Base-by-base conservation (phyloP, 1,140 invertebrate species). In the Ips nitidus region DNA sequence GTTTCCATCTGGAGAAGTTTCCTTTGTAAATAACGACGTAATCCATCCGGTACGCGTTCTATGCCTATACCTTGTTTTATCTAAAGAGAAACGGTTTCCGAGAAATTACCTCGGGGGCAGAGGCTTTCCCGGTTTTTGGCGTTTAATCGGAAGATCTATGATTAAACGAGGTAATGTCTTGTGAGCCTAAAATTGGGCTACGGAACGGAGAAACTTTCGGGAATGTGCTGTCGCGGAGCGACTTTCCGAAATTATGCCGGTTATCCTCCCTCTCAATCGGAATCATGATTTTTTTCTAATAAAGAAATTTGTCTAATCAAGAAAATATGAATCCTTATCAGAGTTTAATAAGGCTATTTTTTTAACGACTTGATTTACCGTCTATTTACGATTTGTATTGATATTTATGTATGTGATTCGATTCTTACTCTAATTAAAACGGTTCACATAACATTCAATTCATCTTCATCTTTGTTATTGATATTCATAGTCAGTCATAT, bases 131-230 rank as follows among this genome's bases (percentile, higher is more conserved):
- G 37, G 47, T 63, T 63, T 63, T 63, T 63, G 61, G 61, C 61
- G 61, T 63, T 63, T 63, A 63, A 63, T 63, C 61, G 61, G 47
- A 63, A 63, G 61, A 63, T 63, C 61, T 63, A 52, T 63, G 61
- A 63, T 63, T 63, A 63, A 63, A 63, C 61, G 47, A 50, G 47
- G 61, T 63, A 63, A 63, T 63, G 61, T 63, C 61, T 63, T 52
- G 61, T 63, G 41, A 38, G 61, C 61, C 61, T 53, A 63, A 63
- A 52, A 52, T 63, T 63, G 61, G 61, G 39, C 57, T 41, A 41
- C 42, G 57, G 41, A 59, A 59, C 57, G 38, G 57, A 39, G 57
- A 59, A 59, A 59, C n/a, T 59, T 59, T 59, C 22, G 53, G 39
- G 41, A 42, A 59, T 59, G 41, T 22, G 57, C 39, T 8, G 57